These are phyloP conservation scores for Athene cunicularia DNA, from an alignment of 2,113 vertebrate species.

Conservation along the genomic window DNA sequence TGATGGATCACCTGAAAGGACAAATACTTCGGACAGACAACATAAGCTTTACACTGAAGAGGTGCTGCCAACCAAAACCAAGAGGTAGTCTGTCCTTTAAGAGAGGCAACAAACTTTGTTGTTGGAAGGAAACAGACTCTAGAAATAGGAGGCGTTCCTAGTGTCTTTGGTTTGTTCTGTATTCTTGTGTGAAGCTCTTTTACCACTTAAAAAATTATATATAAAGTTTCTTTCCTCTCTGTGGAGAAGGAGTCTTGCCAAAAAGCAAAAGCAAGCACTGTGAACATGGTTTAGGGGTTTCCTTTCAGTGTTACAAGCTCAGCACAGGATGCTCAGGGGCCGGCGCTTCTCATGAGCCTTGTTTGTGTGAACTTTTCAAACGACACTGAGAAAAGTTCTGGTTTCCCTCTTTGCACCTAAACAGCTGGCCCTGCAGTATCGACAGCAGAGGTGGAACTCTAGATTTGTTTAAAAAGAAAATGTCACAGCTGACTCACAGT, in stretches of 20 bases:
- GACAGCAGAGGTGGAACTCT: background rate
- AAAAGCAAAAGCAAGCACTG: background rate
- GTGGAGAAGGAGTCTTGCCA: background rate
- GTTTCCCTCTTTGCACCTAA: background rate
- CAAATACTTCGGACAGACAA: slow-evolving; percentile 92
- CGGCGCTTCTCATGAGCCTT: background rate
- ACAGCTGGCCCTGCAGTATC: background rate
- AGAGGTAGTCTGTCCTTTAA: slow-evolving; percentile 76
- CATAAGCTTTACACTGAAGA: slow-evolving; percentile 89
- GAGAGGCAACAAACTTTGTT: background rate
- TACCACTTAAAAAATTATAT: background rate
- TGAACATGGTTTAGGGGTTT: background rate
- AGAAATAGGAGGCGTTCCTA: background rate
- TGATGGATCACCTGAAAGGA: slow-evolving; percentile 91
- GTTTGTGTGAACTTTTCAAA: background rate
- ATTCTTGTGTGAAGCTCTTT: background rate
- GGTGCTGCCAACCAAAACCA: slow-evolving; percentile 94
- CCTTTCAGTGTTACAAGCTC: background rate
- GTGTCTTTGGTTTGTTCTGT: background rate
- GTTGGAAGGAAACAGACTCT: background rate
- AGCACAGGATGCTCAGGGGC: background rate
- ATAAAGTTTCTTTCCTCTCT: background rate
- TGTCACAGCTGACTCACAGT: background rate
- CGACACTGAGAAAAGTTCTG: background rate
- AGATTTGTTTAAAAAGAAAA: background rate